phyloP scores from a whole-genome alignment of 2,797 vertebrate genomes.

The Pseudochirops corinnae region DNA sequence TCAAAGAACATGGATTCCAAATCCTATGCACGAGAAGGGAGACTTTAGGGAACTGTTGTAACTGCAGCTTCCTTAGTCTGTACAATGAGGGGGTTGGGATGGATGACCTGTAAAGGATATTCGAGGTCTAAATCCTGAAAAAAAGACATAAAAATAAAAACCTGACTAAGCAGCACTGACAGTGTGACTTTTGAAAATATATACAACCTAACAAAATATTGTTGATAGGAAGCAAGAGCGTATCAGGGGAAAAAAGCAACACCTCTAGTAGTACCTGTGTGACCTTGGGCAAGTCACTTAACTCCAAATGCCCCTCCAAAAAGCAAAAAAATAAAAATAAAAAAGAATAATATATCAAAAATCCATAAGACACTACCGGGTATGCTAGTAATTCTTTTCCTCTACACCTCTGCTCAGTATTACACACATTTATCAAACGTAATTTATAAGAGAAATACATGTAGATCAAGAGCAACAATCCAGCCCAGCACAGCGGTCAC shows the following conservation, averaged over 20 bases:
- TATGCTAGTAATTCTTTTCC: constrained; percentile 50
- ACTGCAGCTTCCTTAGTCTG: neutral
- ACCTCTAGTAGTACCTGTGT: neutral
- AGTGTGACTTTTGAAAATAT: constrained; percentile 65
- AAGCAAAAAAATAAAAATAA: too few species aligned
- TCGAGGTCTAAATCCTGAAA: neutral
- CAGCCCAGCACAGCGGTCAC: neutral
- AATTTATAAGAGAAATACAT: constrained; percentile 50
- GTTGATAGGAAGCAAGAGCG: neutral
- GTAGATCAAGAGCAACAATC: constrained; percentile 37
- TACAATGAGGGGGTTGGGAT: neutral
- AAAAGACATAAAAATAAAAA: constrained; percentile 69
- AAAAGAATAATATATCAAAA: constrained; percentile 67
- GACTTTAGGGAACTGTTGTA: neutral
- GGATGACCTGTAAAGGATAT: neutral
- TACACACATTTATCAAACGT: constrained; percentile 54
- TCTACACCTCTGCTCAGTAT: constrained; percentile 56
- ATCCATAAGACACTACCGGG: neutral
- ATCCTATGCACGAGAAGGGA: neutral
- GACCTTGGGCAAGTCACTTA: too few species aligned
- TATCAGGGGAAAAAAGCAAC: constrained; percentile 69
- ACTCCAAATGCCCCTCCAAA: too few species aligned
- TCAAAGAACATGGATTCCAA: neutral
- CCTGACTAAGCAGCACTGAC: constrained; percentile 77
- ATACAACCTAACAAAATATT: neutral